Evolutionary conservation across 1,140 invertebrate genomes (phyloP).

Genomic region (Zaprionus davidi): DNA sequence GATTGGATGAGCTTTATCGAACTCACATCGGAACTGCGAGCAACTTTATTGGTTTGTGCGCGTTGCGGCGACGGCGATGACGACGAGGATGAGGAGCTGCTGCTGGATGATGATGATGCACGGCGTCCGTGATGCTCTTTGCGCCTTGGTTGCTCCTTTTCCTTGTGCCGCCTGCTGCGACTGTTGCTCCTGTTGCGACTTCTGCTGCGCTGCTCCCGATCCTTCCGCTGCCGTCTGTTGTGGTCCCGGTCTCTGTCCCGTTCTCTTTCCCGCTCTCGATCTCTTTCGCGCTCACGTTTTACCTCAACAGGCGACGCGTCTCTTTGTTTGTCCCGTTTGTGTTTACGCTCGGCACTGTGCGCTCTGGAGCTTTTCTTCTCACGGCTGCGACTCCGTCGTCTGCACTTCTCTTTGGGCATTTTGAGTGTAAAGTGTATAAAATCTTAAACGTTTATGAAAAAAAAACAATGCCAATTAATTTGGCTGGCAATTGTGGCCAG

Average conservation of each 20-base stretch:
- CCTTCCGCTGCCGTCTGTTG: slow-evolving; percentile 14
- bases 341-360: slow-evolving; percentile 3
- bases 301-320: neutral
- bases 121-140: slow-evolving; percentile 31
- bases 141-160: slow-evolving; percentile 13
- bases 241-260: slow-evolving; percentile 26
- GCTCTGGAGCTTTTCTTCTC: slow-evolving; percentile 17
- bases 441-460: slow-evolving; percentile 42
- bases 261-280: slow-evolving; percentile 1
- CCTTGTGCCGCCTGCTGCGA: slow-evolving; percentile 22
- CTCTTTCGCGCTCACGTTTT: neutral
- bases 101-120: slow-evolving; percentile 36
- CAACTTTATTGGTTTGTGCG: neutral
- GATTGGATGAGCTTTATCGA: slow-evolving; percentile 88
- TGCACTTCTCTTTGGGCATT: slow-evolving; percentile 65
- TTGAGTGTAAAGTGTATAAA: neutral
- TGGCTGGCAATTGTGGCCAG: neutral
- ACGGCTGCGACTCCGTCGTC: slow-evolving; percentile 52
- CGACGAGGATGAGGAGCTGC: slow-evolving; percentile 40
- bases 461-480: slow-evolving; percentile 10
- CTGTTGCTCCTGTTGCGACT: slow-evolving; percentile 16
- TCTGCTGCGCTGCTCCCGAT: slow-evolving; percentile 34
- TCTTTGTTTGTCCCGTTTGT: slow-evolving; percentile 22
- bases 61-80: slow-evolving; percentile 26
- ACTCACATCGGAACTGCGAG: slow-evolving; percentile 41